A percentile compares a stretch with the other conserved stretches of the same genome.
Evolutionary conservation across 2,113 vertebrate species (phyloP).

Genomic region (Sander vitreus): DNA sequence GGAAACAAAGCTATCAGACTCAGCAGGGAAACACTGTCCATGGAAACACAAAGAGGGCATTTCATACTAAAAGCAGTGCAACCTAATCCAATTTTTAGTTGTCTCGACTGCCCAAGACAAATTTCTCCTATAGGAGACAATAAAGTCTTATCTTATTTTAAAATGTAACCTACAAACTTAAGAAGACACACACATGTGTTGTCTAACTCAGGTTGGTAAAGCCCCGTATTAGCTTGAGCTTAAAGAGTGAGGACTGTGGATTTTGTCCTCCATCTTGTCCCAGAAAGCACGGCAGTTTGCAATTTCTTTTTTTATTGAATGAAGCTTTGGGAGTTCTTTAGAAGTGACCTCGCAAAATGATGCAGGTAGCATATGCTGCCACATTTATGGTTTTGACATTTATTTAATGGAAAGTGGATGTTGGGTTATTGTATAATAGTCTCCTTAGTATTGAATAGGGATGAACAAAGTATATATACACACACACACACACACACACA

Average conservation of each 20-base stretch:
- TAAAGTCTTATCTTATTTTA: too few species aligned
- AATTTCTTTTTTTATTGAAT: background rate
- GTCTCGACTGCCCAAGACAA: too few species aligned
- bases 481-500: constrained; percentile 1
- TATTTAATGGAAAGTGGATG: constrained; percentile 14
- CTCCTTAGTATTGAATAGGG: background rate
- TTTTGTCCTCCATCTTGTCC: background rate
- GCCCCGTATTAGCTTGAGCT: background rate
- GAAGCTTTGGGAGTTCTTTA: background rate
- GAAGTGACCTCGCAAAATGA: constrained; percentile 35
- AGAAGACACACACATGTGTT: background rate
- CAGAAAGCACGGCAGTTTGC: background rate
- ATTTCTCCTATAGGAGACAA: too few species aligned
- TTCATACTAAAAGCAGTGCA: too few species aligned
- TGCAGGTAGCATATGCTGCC: constrained; percentile 33
- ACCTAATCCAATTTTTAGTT: too few species aligned
- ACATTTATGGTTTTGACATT: constrained; percentile 36
- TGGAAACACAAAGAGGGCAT: too few species aligned
- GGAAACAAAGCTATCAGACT: too few species aligned
- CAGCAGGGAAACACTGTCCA: too few species aligned
- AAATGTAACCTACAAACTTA: too few species aligned
- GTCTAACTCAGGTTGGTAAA: background rate
- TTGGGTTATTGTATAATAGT: constrained; percentile 14
- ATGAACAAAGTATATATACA: constrained; percentile 5
- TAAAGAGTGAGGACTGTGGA: background rate